Conservation (phyloP, 64 coral and sea anemone species). For the Pocillopora verrucosa region DNA sequence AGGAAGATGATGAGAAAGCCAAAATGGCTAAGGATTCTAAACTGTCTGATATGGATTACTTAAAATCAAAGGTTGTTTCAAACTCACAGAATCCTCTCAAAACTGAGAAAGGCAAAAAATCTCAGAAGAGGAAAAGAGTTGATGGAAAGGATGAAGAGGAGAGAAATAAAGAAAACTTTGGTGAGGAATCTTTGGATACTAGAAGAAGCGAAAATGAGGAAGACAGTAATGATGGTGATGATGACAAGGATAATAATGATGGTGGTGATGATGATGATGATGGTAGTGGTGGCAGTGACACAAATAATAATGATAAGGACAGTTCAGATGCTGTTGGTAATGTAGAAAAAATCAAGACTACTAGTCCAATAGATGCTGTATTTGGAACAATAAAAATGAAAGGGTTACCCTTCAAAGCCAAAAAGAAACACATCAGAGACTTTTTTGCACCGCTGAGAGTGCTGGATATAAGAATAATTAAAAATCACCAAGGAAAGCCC, state of each 20-base stretch:
- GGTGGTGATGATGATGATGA: slow-evolving; percentile 24
- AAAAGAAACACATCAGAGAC: slow-evolving; percentile 75
- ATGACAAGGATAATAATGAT: neutral
- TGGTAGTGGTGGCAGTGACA: slow-evolving; percentile 4
- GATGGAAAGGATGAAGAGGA: slow-evolving; percentile 18
- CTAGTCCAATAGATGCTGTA: slow-evolving; percentile 7
- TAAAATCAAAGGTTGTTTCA: slow-evolving; percentile 67
- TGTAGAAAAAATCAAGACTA: neutral
- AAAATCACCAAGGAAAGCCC: slow-evolving; percentile 60
- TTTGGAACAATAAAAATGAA: slow-evolving; percentile 88
- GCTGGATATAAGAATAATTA: slow-evolving; percentile 65
- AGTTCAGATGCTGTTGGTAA: neutral
- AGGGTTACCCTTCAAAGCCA: slow-evolving; percentile 88
- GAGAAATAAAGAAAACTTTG: neutral
- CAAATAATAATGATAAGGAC: neutral
- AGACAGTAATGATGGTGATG: slow-evolving; percentile 21
- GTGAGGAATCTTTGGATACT: neutral
- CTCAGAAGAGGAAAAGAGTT: neutral
- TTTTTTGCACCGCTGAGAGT: slow-evolving; percentile 82
- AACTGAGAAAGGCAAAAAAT: slow-evolving; percentile 1
- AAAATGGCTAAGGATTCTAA: slow-evolving; percentile 18
- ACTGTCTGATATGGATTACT: slow-evolving; percentile 97
- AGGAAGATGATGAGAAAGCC: slow-evolving; percentile 8
- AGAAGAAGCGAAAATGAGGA: slow-evolving; percentile 39
- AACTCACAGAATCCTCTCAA: neutral